Conservation (phyloP, 2,113 vertebrate genomes). For the Carassius auratus region DNA sequence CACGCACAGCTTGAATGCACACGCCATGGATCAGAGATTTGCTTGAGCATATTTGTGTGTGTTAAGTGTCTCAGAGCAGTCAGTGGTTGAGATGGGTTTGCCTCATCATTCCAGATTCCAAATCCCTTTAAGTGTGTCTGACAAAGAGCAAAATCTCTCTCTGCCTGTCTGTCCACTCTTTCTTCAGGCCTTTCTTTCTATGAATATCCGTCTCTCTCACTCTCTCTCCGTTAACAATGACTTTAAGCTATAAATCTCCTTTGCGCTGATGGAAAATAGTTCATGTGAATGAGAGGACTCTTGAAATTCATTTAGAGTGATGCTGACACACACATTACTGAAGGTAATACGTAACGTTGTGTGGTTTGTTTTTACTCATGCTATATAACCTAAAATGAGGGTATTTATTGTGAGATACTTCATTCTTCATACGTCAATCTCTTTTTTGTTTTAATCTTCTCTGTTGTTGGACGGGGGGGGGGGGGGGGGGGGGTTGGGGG, state of each 20-base stretch:
- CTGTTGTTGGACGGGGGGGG: neutral
- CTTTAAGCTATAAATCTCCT: constrained; percentile 25
- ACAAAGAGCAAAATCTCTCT: constrained; percentile 24
- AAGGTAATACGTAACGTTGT: neutral
- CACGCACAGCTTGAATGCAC: constrained; percentile 1
- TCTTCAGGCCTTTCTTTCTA: constrained; percentile 7
- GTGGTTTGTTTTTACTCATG: neutral
- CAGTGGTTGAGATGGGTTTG: constrained; percentile 14
- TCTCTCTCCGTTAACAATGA: constrained; percentile 36
- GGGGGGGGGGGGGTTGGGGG: neutral
- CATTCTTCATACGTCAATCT: neutral
- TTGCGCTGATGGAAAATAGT: constrained; percentile 19
- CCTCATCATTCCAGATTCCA: constrained; percentile 28
- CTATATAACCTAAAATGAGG: neutral
- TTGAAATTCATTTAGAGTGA: constrained; percentile 1
- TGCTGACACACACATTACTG: neutral
- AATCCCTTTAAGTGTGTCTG: constrained; percentile 43
- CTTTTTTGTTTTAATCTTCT: neutral
- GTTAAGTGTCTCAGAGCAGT: constrained; percentile 14
- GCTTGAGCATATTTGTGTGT: constrained; percentile 25
- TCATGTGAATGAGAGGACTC: neutral
- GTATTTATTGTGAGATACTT: neutral
- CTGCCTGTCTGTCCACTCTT: neutral
- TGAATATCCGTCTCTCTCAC: constrained; percentile 8
- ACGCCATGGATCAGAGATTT: constrained; percentile 10